phyloP scores from a whole-genome alignment of 2,888 invertebrate genomes.

The Cremastobaeus sp. region DNA sequence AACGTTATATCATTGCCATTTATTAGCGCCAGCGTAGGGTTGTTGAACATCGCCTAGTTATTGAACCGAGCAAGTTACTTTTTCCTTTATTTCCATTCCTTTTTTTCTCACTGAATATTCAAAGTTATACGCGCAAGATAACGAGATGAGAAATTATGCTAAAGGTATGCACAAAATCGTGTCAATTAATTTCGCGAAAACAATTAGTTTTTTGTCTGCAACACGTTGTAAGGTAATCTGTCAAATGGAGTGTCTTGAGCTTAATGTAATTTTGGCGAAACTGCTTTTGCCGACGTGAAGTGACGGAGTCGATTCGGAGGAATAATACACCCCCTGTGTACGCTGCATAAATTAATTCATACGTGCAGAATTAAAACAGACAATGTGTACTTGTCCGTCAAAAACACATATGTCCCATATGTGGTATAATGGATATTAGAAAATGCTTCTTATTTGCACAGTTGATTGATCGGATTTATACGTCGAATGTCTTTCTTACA shows the following conservation, averaged over 20 bases:
- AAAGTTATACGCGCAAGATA: not conserved
- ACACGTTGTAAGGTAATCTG: not conserved
- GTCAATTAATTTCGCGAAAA: constrained; percentile 4
- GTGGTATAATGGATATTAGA: too few species aligned
- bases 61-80: constrained; percentile 4
- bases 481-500: too few species aligned
- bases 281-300: constrained; percentile 2
- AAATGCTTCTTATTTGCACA: too few species aligned
- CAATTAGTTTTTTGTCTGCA: constrained; percentile 4
- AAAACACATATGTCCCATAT: too few species aligned
- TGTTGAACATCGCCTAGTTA: constrained; percentile 21
- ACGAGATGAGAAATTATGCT: constrained; percentile 7
- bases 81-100: not conserved
- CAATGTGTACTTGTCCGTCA: too few species aligned
- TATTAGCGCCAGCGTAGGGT: constrained; percentile 25
- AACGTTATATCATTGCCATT: constrained; percentile 30
- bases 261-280: not conserved
- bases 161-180: constrained; percentile 5
- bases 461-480: too few species aligned
- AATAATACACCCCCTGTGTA: too few species aligned
- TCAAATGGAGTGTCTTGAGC: not conserved
- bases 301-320: constrained; percentile 1
- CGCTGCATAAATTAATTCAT: too few species aligned
- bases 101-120: not conserved
- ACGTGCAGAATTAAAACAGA: too few species aligned